A percentile compares a stretch with the other conserved stretches of the same genome.
Conservation (phyloP, 2,888 invertebrate species). For the Ptycholaimellus sp. region DNA sequence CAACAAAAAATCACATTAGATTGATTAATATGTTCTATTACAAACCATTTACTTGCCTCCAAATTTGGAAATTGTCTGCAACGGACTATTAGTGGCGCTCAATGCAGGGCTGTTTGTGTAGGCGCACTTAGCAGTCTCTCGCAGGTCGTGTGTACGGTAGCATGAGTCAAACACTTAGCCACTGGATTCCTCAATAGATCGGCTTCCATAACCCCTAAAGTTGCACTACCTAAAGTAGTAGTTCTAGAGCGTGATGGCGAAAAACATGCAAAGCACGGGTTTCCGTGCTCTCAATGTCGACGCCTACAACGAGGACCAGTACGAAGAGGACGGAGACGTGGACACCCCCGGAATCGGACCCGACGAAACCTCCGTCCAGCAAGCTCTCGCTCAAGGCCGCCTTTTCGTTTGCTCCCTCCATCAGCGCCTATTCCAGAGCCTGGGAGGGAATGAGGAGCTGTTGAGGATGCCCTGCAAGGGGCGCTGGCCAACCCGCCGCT, state of each 20-base stretch:
- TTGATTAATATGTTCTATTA: no score
- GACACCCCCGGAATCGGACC: constrained; percentile 12
- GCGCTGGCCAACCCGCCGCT: constrained; percentile 15
- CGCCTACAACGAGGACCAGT: constrained; percentile 16
- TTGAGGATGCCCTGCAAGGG: constrained; percentile 16
- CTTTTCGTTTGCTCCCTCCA: neutral
- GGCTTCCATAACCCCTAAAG: no score
- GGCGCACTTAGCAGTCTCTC: no score
- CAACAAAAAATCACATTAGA: no score
- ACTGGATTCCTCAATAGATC: no score
- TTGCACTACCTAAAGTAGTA: no score
- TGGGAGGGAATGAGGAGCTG: constrained; percentile 3
- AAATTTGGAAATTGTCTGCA: no score
- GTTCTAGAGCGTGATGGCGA: constrained; percentile 17
- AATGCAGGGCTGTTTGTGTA: no score
- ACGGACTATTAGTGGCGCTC: no score
- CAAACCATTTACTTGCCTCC: no score
- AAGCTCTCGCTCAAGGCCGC: neutral
- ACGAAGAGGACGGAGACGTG: constrained; percentile 11
- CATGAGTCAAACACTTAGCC: no score
- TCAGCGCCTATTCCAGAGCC: neutral
- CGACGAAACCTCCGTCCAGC: constrained; percentile 9
- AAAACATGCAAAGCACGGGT: constrained; percentile 15
- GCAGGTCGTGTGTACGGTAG: no score
- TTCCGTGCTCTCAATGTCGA: constrained; percentile 21